Conservation (phyloP, 2,113 vertebrate genomes). For the Ia io region DNA sequence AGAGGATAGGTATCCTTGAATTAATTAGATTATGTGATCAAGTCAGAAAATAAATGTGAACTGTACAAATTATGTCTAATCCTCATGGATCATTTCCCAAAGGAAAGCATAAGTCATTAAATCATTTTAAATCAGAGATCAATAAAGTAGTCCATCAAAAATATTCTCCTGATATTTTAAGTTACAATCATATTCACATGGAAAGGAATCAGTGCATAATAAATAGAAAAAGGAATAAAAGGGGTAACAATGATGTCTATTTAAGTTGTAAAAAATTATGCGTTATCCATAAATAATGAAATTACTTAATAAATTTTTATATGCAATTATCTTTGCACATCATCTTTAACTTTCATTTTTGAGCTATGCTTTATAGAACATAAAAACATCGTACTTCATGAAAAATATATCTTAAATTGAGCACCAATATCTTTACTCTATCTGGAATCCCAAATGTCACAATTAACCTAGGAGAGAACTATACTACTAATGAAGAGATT, state of each 20-base stretch:
- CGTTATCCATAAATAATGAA: slow-evolving; percentile 56
- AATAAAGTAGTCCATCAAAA: slow-evolving; percentile 22
- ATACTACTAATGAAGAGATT: background rate
- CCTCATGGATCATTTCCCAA: background rate
- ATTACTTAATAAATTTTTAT: slow-evolving; percentile 57
- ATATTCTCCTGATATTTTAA: slow-evolving; percentile 27
- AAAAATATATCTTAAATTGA: slow-evolving; percentile 11
- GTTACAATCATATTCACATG: background rate
- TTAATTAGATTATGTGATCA: slow-evolving; percentile 16
- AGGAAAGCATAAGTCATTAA: background rate
- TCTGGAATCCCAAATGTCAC: background rate
- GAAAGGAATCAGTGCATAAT: background rate
- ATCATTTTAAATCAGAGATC: slow-evolving; percentile 32
- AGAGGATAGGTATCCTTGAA: background rate
- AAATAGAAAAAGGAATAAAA: slow-evolving; percentile 32
- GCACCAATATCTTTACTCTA: background rate
- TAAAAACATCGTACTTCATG: background rate
- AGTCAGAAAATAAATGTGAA: slow-evolving; percentile 38
- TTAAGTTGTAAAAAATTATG: slow-evolving; percentile 36
- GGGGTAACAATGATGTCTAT: background rate
- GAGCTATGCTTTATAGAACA: slow-evolving; percentile 14
- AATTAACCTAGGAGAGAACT: background rate
- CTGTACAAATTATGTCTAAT: slow-evolving; percentile 8
- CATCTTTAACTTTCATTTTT: slow-evolving; percentile 25
- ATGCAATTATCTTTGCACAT: slow-evolving; percentile 35